Conservation (phyloP, 2,888 invertebrate genomes). For the Iselma pallidipennis region DNA sequence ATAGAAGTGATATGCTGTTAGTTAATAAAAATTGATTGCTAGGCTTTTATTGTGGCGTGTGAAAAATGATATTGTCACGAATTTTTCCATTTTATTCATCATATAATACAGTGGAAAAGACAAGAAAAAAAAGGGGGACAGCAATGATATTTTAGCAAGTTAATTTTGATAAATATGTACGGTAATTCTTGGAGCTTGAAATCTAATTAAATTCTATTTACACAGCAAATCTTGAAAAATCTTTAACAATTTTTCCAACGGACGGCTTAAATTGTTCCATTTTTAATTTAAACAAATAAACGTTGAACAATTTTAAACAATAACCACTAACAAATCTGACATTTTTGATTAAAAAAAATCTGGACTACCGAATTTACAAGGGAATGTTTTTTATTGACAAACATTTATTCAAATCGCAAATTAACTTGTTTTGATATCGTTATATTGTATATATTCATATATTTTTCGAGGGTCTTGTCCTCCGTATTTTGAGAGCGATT, state of each 20-base stretch:
- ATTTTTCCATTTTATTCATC: constrained; percentile 15
- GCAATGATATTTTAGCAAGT: not conserved
- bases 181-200: not conserved
- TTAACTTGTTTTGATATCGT: no score
- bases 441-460: no score
- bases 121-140: not conserved
- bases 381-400: not conserved
- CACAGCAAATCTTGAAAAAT: not conserved
- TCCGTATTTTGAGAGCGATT: no score
- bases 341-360: no score
- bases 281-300: no score
- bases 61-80: constrained; percentile 16
- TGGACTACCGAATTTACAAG: not conserved
- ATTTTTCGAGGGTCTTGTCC: no score
- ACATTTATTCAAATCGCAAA: not conserved
- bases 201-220: not conserved
- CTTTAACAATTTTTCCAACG: no score
- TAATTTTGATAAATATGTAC: not conserved
- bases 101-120: not conserved
- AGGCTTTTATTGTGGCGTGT: constrained; percentile 4
- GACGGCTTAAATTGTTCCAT: no score
- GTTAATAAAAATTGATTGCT: constrained; percentile 33
- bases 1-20: constrained; percentile 6
- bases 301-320: no score
- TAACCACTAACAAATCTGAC: no score